These are phyloP conservation scores for Hapalemur alaotrensis DNA, from an alignment of 2,797 vertebrate species.

Conservation along the genomic window DNA sequence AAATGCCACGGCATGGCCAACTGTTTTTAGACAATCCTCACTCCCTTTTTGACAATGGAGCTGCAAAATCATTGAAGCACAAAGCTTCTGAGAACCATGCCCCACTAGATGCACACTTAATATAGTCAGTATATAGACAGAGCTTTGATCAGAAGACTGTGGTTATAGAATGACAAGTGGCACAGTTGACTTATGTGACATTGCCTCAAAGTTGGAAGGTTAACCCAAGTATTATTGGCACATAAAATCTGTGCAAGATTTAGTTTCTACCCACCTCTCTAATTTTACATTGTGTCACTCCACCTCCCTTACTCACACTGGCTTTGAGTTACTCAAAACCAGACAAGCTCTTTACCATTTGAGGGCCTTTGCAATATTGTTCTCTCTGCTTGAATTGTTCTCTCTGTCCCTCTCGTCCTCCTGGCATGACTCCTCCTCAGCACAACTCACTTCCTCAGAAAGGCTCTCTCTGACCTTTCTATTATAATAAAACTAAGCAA, in stretches of 20 bases:
- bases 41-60: neutral
- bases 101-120: neutral
- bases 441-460: neutral
- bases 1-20: neutral
- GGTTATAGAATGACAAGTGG: neutral
- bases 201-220: neutral
- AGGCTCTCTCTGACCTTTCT: neutral
- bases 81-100: neutral
- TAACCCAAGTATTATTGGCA: neutral
- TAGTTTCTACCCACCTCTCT: neutral
- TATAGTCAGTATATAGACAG: neutral
- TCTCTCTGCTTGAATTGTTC: neutral
- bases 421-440: neutral
- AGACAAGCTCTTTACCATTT: neutral
- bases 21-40: neutral
- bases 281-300: neutral
- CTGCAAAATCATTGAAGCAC: neutral
- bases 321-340: neutral
- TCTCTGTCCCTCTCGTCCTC: neutral
- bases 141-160: neutral
- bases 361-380: neutral
- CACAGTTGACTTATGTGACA: neutral
- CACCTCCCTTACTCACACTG: neutral
- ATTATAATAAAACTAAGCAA: neutral
- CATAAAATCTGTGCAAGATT: neutral